Evolutionary conservation across 1,140 invertebrate species (phyloP), one percentile per base, ranked within the genome.

Genomic region (Zaprionus inermis): DNA sequence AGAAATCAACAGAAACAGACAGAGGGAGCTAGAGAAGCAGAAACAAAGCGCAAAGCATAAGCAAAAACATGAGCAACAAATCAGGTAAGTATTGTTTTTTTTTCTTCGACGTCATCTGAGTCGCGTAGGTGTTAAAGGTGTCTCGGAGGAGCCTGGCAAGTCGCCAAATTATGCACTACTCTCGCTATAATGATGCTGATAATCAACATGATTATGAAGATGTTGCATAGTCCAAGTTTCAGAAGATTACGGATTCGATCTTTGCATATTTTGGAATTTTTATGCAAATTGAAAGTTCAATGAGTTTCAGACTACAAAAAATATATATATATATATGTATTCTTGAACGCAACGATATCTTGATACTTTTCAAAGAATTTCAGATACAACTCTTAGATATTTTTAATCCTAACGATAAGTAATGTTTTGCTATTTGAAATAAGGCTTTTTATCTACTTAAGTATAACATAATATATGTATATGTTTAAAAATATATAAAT

Each of bases 61-160:
- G n/a, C 55, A 66, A 55, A 14, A 22, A 28, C 30, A 22, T 54
- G 16, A 57, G 18, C 30, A 54, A 46, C 22, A 56, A 24, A 30
- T n/a, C 16, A 10, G 34, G 34, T 36, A 52, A 18, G 30, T 28
- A 28, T 36, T 20, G 34, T 14, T 51, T 70, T 70, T 67, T 72
- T 64, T 16, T 10, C 5, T 34, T 10, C 12, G 18, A 36, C 78
- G 65, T 58, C 78, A 76, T 51, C 68, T 32, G 28, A 2, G 79
- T 83, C 34, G 59, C 54, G 83, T 89, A 72, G 84, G 83, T 78
- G 83, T 88, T 75, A 79, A 88, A 88, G 84, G 73, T 83, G 83
- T 66, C 73, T 89, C 79, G 16, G n/a, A 41, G 30, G 14, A 55
- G 34, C 56, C 54, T 55, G 34, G 55, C 30, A 32, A 58, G 44